Conservation (phyloP, 2,888 invertebrate genomes). For the Poecilus cupreus region DNA sequence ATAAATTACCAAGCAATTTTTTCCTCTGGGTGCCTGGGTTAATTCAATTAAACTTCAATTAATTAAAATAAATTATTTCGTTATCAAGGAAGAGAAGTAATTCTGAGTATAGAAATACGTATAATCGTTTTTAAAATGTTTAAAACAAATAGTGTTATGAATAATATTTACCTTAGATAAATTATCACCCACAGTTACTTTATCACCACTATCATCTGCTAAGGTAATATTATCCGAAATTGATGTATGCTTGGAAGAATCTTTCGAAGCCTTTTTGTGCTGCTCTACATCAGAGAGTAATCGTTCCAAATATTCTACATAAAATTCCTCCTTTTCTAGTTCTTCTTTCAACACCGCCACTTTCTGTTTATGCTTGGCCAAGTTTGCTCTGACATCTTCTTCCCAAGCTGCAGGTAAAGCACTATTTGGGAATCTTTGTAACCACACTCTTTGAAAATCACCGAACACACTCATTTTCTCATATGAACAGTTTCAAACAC, state of each 20-base stretch:
- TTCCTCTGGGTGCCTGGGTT: neutral
- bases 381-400: conserved; percentile 92
- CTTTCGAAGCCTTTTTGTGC: conserved; percentile 75
- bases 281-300: conserved; percentile 90
- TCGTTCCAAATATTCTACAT: conserved; percentile 91
- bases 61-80: conserved; percentile 9
- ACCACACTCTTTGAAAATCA: conserved; percentile 94
- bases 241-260: conserved; percentile 21
- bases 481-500: conserved; percentile 38
- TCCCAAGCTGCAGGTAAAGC: conserved; percentile 94
- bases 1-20: conserved; percentile 12
- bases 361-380: conserved; percentile 92
- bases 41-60: conserved; percentile 32
- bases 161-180: conserved; percentile 68
- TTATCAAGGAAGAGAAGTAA: neutral
- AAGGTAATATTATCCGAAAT: conserved; percentile 25
- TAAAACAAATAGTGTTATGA: conserved; percentile 3
- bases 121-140: neutral
- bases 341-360: conserved; percentile 88
- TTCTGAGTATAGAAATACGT: neutral
- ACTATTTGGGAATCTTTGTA: conserved; percentile 92
- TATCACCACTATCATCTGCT: conserved; percentile 62
- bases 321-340: conserved; percentile 92
- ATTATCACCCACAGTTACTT: conserved; percentile 64
- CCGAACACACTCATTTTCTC: conserved; percentile 87